Percentiles rank a stretch among this genome's conserved stretches.
Evolutionary conservation across 1,140 invertebrate genomes (phyloP).

Genomic region (Leguminivora glycinivorella): DNA sequence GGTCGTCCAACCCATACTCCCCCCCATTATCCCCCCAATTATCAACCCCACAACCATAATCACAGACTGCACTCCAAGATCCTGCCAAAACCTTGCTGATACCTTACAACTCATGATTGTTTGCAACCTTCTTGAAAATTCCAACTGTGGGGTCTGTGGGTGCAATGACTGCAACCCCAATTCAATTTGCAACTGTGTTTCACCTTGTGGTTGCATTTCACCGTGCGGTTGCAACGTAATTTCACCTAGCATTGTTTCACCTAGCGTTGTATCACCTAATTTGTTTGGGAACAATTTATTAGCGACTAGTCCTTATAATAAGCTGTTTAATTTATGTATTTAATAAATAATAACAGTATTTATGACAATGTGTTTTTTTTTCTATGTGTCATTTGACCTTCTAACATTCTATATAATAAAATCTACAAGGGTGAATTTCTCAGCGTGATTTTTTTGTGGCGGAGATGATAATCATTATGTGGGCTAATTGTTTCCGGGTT

Average conservation of each 20-base stretch:
- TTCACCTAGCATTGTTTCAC: conserved; percentile 29
- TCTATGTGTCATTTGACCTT: no score
- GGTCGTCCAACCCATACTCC: conserved; percentile 35
- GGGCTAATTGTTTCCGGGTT: no score
- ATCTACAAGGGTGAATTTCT: no score
- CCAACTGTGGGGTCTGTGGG: conserved; percentile 35
- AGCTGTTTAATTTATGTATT: neutral
- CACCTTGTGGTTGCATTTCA: conserved; percentile 39
- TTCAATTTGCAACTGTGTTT: conserved; percentile 44
- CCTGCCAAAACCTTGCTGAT: conserved; percentile 62
- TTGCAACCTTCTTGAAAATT: conserved; percentile 56
- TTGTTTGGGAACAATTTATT: conserved; percentile 15
- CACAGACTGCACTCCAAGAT: conserved; percentile 61
- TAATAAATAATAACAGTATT: conserved; percentile 1
- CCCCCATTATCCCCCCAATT: conserved; percentile 20
- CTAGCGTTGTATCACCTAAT: conserved; percentile 35
- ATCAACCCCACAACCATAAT: conserved; percentile 46
- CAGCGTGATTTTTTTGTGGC: no score
- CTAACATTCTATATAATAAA: no score
- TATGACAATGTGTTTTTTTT: neutral
- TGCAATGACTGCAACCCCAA: conserved; percentile 16
- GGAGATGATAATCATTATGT: no score
- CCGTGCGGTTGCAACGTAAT: conserved; percentile 24
- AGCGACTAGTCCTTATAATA: neutral
- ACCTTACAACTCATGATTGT: conserved; percentile 67